Base-by-base conservation (phyloP, 1,140 invertebrate genomes). In the Leptonema lineaticorne region DNA sequence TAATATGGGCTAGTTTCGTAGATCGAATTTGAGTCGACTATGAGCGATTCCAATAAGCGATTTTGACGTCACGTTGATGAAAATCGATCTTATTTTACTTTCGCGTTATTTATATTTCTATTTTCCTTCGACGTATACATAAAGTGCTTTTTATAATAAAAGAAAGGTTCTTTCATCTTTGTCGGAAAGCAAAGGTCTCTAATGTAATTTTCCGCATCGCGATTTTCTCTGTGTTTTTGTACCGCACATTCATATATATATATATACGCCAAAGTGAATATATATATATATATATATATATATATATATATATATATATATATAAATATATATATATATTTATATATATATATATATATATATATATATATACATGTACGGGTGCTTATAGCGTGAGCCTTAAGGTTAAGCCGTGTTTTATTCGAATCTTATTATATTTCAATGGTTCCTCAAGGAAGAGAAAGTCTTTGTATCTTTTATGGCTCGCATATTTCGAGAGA, bases 331-430 rank as follows among this genome's bases (percentile, higher is more conserved):
- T n/a, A n/a, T n/a, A n/a, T n/a, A n/a, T n/a, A n/a, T n/a, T n/a
- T n/a, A n/a, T 37, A 37, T 37, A 37, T 37, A 37, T 37, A 37
- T 37, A 37, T 37, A 37, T 37, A 37, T 37, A 37, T 37, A 37
- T 37, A 37, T 37, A 37, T 37, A 37, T 37, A 37, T 37, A 37
- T 37, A 37, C n/a, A 37, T 37, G n/a, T 37, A 37, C n/a, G n/a
- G 7, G n/a, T 37, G n/a, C n/a, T 8, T 37, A 37, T 37, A 37
- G n/a, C n/a, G n/a, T 11, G 50, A 8, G 50, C 50, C 50, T 53
- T 53, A 53, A 53, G 50, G 50, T 53, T 53, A 53, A 53, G 27
- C 50, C 50, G 50, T 53, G 50, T 53, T 53, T 53, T 53, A 53
- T 53, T 53, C 50, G 50, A 53, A 53, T 53, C 50, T 18, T 53